These are phyloP conservation scores for Amblyopsis hoosieri DNA, from an alignment of 2,797 vertebrate species.

Conservation along the genomic window DNA sequence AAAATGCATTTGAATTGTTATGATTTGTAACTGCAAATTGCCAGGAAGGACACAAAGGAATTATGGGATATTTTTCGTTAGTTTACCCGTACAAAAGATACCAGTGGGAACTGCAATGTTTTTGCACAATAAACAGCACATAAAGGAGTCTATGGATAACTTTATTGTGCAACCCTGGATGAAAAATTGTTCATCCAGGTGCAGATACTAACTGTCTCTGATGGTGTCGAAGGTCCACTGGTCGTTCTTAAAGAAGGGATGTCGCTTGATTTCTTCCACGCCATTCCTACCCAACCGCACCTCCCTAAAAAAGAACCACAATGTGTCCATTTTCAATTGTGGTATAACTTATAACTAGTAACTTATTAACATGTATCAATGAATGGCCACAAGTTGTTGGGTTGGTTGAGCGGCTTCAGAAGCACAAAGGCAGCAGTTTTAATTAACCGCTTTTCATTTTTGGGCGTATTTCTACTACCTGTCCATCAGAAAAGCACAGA, in stretches of 20 bases:
- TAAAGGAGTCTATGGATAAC: no score
- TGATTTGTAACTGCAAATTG: no score
- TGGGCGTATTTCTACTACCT: slow-evolving; percentile 74
- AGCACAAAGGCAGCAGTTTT: not conserved
- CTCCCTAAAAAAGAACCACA: slow-evolving; percentile 81
- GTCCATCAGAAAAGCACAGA: slow-evolving; percentile 97
- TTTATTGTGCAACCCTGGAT: no score
- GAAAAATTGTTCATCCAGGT: not conserved
- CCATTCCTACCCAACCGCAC: slow-evolving; percentile 94
- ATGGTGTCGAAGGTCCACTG: slow-evolving; percentile 97
- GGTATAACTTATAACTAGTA: no score
- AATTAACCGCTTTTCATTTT: not conserved
- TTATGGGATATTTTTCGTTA: no score
- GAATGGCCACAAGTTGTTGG: no score
- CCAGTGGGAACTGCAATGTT: no score
- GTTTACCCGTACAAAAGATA: no score
- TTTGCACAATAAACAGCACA: no score
- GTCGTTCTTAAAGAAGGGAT: slow-evolving; percentile 95
- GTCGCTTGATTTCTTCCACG: slow-evolving; percentile 95
- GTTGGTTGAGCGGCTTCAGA: not conserved
- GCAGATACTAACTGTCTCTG: slow-evolving; percentile 88
- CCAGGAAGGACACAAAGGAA: no score
- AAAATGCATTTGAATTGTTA: no score
- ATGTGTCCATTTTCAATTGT: not conserved
- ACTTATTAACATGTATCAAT: no score